phyloP scores from a whole-genome alignment of 1,140 invertebrate genomes.

The Spodoptera frugiperda region DNA sequence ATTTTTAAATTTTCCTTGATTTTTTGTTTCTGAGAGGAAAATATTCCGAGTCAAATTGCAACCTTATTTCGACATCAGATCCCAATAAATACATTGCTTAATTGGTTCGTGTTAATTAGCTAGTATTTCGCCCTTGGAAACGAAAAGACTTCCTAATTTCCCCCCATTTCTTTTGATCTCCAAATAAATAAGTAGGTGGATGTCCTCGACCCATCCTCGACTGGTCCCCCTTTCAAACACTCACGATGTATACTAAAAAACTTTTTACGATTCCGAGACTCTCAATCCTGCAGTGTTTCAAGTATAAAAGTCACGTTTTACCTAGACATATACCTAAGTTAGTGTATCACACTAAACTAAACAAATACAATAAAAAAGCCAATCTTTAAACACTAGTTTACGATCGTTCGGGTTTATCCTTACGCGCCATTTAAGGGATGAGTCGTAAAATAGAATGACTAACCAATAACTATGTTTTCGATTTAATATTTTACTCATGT shows the following conservation, averaged over 20 bases:
- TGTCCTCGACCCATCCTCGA: background rate
- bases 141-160: too few relatives aligned
- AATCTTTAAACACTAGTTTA: slow-evolving; percentile 39
- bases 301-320: slow-evolving; percentile 16
- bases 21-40: too few relatives aligned
- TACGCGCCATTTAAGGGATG: slow-evolving; percentile 38
- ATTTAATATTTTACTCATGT: slow-evolving; percentile 23
- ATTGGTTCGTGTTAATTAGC: background rate
- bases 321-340: background rate
- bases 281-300: background rate
- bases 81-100: background rate
- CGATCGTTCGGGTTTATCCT: slow-evolving; percentile 34
- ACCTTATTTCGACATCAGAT: background rate
- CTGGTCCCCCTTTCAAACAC: too few relatives aligned
- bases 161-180: too few relatives aligned
- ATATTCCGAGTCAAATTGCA: background rate
- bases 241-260: background rate
- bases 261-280: slow-evolving; percentile 11
- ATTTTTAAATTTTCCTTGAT: too few relatives aligned
- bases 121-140: too few relatives aligned
- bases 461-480: slow-evolving; percentile 36
- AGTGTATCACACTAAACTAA: slow-evolving; percentile 6
- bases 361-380: slow-evolving; percentile 39
- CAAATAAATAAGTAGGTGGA: background rate
- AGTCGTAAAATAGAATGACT: slow-evolving; percentile 40